Conservation (phyloP, 2,888 invertebrate species). For the Cephus pygmeus region DNA sequence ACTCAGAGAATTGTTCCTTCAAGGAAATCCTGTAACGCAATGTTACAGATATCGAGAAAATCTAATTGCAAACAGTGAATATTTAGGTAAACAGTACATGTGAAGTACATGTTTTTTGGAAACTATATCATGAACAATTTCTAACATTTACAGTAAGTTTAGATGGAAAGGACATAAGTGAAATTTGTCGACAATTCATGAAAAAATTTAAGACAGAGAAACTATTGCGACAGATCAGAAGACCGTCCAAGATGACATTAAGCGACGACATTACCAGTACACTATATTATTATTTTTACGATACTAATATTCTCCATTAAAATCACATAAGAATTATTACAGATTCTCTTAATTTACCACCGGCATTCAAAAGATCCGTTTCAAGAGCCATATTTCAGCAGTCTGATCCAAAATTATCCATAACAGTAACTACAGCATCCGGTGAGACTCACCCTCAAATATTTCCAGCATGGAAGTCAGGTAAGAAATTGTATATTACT, state of each 20-base stretch:
- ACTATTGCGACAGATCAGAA: constrained; percentile 53
- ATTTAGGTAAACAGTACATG: constrained; percentile 72
- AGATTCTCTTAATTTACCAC: constrained; percentile 61
- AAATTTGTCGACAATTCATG: constrained; percentile 72
- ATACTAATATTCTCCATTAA: constrained; percentile 1
- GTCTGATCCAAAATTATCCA: constrained; percentile 48
- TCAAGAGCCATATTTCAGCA: constrained; percentile 58
- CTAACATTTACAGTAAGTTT: constrained; percentile 67
- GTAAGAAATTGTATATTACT: constrained; percentile 32
- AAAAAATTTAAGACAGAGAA: constrained; percentile 73
- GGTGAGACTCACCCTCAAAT: constrained; percentile 44
- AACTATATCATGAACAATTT: constrained; percentile 5
- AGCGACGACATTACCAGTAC: constrained; percentile 50
- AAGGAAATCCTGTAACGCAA: constrained; percentile 74
- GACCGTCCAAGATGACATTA: constrained; percentile 41
- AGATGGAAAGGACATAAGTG: constrained; percentile 72
- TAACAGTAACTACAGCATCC: constrained; percentile 43
- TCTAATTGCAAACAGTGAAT: constrained; percentile 72
- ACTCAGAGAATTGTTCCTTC: constrained; percentile 71
- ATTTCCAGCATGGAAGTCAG: constrained; percentile 55
- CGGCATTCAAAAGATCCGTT: constrained; percentile 58
- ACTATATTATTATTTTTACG: not conserved
- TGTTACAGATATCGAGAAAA: constrained; percentile 76
- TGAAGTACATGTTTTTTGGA: not conserved
- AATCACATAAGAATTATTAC: not conserved